These are phyloP conservation scores for Actias luna DNA, from an alignment of 2,888 invertebrate species.

Conservation along the genomic window DNA sequence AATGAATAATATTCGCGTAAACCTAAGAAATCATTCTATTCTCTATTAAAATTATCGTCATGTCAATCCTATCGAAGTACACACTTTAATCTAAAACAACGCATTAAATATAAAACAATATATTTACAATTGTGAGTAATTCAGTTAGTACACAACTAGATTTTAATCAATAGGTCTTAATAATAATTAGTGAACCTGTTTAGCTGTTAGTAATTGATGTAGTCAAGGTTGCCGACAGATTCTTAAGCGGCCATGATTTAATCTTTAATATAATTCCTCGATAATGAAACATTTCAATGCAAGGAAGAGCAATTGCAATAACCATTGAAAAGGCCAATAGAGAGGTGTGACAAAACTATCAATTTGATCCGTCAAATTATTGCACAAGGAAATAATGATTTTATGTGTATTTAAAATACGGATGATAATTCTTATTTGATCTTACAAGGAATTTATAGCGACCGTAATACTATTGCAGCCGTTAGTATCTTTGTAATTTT, in stretches of 20 bases:
- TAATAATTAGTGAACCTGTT: slow-evolving; percentile 12
- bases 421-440: not conserved
- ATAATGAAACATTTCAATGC: slow-evolving; percentile 26
- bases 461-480: not conserved
- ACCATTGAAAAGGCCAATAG: slow-evolving; percentile 27
- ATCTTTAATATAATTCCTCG: slow-evolving; percentile 24
- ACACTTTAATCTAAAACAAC: not conserved
- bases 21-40: no score
- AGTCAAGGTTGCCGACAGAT: slow-evolving; percentile 14
- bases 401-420: not conserved
- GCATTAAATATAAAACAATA: not conserved
- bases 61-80: not conserved
- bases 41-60: not conserved
- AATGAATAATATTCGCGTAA: no score
- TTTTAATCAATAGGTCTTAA: not conserved
- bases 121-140: not conserved
- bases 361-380: not conserved
- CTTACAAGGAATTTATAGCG: not conserved
- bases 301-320: slow-evolving; percentile 27
- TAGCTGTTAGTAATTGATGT: slow-evolving; percentile 15
- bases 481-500: not conserved
- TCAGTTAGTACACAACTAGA: not conserved
- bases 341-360: slow-evolving; percentile 10
- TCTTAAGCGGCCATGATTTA: slow-evolving; percentile 14
- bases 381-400: slow-evolving; percentile 2